Percentiles rank a stretch among this genome's conserved stretches.
phyloP scores from a whole-genome alignment of 2,113 vertebrate species.

The Opisthocomus hoazin region DNA sequence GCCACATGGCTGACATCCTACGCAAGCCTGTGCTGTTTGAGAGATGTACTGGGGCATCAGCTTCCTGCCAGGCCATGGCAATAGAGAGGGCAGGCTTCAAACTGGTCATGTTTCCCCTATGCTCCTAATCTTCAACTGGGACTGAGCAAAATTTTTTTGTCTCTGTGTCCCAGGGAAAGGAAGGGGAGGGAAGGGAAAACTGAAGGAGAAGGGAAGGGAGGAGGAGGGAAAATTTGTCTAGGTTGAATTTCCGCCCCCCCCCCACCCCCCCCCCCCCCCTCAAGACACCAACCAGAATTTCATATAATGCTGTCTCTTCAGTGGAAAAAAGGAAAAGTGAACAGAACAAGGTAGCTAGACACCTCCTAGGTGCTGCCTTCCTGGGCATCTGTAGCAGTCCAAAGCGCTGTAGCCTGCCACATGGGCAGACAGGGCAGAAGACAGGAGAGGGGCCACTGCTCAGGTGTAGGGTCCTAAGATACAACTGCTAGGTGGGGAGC shows the following conservation, averaged over 20 bases:
- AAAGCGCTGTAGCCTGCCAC: not conserved
- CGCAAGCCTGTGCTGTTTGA: not conserved
- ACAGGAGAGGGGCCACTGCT: not conserved
- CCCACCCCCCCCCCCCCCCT: no score
- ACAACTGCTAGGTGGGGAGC: accelerated
- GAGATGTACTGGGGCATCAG: not conserved
- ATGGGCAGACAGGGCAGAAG: not conserved
- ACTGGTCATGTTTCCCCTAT: not conserved
- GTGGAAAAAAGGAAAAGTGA: not conserved
- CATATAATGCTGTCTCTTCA: not conserved
- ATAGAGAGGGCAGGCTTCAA: not conserved
- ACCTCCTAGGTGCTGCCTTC: not conserved
- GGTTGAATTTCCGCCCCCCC: no score
- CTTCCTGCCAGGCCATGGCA: not conserved
- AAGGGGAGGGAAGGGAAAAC: not conserved
- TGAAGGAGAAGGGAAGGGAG: not conserved
- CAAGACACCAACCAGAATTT: not conserved
- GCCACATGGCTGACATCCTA: not conserved
- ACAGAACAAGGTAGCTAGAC: not conserved
- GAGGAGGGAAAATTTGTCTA: not conserved
- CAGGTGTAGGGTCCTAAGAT: not conserved
- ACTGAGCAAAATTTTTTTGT: not conserved
- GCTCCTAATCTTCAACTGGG: not conserved
- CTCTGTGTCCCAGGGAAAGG: not conserved
- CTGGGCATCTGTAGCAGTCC: not conserved